phyloP scores from a whole-genome alignment of 2,888 invertebrate species.

The Cremastinae sp. region DNA sequence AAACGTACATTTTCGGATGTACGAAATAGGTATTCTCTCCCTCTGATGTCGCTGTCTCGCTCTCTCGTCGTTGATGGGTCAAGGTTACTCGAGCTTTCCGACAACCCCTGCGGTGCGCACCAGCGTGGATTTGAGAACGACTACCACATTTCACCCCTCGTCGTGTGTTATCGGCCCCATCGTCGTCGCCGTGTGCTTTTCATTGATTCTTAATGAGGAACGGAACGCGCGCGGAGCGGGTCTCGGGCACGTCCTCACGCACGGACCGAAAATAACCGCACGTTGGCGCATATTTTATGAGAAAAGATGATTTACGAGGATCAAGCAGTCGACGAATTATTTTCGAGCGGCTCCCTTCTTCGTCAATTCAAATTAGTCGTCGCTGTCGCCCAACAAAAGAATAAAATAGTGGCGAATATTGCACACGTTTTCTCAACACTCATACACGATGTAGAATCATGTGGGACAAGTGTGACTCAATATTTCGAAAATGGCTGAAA shows the following conservation, averaged over 20 bases:
- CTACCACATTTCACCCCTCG: constrained; percentile 42
- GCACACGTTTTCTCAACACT: too few relatives aligned
- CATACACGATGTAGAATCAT: too few relatives aligned
- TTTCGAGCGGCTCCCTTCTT: too few relatives aligned
- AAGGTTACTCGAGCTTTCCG: constrained; percentile 55
- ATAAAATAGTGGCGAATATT: too few relatives aligned
- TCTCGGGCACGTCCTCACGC: background rate
- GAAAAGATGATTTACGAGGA: too few relatives aligned
- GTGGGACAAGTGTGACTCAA: too few relatives aligned
- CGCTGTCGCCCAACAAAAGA: too few relatives aligned
- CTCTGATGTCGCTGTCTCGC: constrained; percentile 36
- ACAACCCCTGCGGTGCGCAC: constrained; percentile 32
- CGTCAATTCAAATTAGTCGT: too few relatives aligned
- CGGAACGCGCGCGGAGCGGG: background rate
- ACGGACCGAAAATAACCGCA: background rate
- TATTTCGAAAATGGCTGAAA: too few relatives aligned
- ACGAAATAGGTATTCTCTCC: constrained; percentile 42
- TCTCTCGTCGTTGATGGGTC: constrained; percentile 52
- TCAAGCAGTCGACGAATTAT: too few relatives aligned
- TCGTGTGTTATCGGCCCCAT: constrained; percentile 27
- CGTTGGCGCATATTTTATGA: too few relatives aligned
- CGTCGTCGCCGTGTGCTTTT: constrained; percentile 34
- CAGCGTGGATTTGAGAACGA: constrained; percentile 22
- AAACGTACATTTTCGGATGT: constrained; percentile 55
- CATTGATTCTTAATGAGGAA: constrained; percentile 56